Evolutionary conservation across 2,113 vertebrate genomes (phyloP).

Genomic region (Illadopsis cleaveri): DNA sequence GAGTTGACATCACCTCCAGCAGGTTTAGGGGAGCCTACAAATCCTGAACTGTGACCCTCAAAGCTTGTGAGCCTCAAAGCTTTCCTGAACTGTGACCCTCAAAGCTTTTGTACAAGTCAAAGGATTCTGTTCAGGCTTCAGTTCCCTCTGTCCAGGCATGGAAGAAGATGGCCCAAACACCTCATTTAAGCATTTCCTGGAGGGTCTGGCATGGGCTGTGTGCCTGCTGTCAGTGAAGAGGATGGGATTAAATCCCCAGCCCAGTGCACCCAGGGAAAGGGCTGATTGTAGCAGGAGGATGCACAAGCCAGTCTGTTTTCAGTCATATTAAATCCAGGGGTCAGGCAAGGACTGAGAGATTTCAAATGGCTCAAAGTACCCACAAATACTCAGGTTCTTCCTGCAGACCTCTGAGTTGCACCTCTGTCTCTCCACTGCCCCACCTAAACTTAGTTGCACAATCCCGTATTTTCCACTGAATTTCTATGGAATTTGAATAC

Average conservation of each 20-base stretch:
- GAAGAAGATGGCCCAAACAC: not conserved
- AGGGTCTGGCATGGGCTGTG: fast-evolving
- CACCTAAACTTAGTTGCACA: not conserved
- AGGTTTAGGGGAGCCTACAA: not conserved
- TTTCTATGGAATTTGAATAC: not conserved
- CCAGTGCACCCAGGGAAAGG: not conserved
- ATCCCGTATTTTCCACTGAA: not conserved
- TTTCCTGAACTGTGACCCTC: not conserved
- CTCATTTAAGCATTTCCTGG: not conserved
- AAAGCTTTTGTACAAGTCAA: not conserved
- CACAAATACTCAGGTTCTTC: not conserved
- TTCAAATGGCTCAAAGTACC: not conserved
- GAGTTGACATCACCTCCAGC: not conserved
- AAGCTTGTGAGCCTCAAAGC: fast-evolving
- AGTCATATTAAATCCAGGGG: not conserved
- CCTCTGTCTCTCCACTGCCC: not conserved
- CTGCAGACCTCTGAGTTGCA: not conserved
- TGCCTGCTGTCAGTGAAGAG: not conserved
- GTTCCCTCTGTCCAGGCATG: not conserved
- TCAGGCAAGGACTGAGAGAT: not conserved
- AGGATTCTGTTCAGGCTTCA: not conserved
- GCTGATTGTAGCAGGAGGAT: fast-evolving
- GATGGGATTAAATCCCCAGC: not conserved
- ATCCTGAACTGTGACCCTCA: fast-evolving
- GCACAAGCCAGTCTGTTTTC: not conserved